Base-by-base conservation (phyloP, 2,888 invertebrate species). In the Micropterix aruncella region DNA sequence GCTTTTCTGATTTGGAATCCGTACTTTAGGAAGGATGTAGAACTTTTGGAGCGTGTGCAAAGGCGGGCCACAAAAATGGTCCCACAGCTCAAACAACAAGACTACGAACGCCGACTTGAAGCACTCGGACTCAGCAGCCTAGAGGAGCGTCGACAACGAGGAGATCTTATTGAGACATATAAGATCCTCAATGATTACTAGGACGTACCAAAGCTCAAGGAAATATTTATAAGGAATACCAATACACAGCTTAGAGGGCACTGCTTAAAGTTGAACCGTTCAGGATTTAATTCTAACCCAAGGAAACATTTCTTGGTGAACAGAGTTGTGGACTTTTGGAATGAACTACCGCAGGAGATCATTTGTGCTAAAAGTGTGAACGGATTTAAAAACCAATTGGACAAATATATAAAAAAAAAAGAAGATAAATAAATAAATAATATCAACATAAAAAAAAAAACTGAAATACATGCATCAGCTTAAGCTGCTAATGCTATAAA, bases 341-440 rank as follows among this genome's bases (percentile, higher is more conserved):
- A 27, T 27, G 27, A 12, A 27, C 12, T 27, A 12, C 27, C 27
- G 12, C 7, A 27, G 12, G 12, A 12, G 5, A 12, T 27, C 27
- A 27, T 27, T 12, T 5, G 12, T 7, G 5, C 27, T 7, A 27
- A 27, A 12, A 27, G 12, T 7, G 12, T 27, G 7, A 2, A 36
- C 16, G 12, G 16, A 15, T 15, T 43, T n/a, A 42, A 42, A 42
- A 27, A 27, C 5, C 3, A 42, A 15, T n/a, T 36, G 36, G 16
- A 16, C 16, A 5, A 19, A 14, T 17, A n/a, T 9, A 2, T 37
- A 39, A 41, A 37, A 7, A n/a, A 41, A 16, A 43, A 44, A 19
- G 16, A 17, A 37, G 15, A 27, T 15, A 12, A 19, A 41, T 42
- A 38, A 36, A 39, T 47, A 7, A 7, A n/a, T n/a, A n/a, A n/a